Base-by-base conservation (phyloP, 2,113 vertebrate species). In the Takifugu bimaculatus region DNA sequence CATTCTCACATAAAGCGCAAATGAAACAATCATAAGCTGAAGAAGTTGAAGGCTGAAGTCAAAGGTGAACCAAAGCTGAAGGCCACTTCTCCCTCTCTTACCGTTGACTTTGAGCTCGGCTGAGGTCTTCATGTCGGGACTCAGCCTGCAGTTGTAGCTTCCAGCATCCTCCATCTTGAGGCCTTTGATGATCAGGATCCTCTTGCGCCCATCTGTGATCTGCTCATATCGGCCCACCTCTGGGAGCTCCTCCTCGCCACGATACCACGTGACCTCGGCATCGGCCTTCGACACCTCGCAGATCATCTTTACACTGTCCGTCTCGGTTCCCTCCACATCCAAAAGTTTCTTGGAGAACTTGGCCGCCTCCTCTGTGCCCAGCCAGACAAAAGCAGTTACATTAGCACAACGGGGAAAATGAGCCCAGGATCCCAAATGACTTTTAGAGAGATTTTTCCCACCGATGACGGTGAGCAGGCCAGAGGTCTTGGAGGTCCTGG, bases 311-410 rank as follows among this genome's bases (percentile, higher is more conserved):
- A 98, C 88, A 20, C 92, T 96, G 63, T 98, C 95, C n/a, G 91
- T 91, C 92, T 99, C 97, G 20, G 78, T 96, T 47, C 93, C 95
- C 75, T 99, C 96, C 68, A 96, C 83, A 43, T 97, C 94, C 70
- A 90, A 85, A 67, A 99, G 93, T 85, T 98, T 96, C 92, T 98
- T 99, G 15, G 95, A 95, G 85, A 99, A 99, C 80, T 91, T 83
- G 68, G 94, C 93, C 53, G 94, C 97, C 84, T 99, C 96, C 91
- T 98, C 96, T 99, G 91, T 47, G 90, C 15, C 5, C 54, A 42
- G 5, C 4, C 13, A 32, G 27, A 13, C 14, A 4, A 45, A 28
- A 55, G 7, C 44, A 58, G 29, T 4, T 39, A 10, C 7, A 10
- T 39, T 39, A 32, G 29, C 29, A 32, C 29, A 1, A 39, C 11